Percentiles rank a stretch among this genome's conserved stretches.
Evolutionary conservation across 2,113 vertebrate genomes (phyloP).

Genomic region (Malurus alboscapulatus): DNA sequence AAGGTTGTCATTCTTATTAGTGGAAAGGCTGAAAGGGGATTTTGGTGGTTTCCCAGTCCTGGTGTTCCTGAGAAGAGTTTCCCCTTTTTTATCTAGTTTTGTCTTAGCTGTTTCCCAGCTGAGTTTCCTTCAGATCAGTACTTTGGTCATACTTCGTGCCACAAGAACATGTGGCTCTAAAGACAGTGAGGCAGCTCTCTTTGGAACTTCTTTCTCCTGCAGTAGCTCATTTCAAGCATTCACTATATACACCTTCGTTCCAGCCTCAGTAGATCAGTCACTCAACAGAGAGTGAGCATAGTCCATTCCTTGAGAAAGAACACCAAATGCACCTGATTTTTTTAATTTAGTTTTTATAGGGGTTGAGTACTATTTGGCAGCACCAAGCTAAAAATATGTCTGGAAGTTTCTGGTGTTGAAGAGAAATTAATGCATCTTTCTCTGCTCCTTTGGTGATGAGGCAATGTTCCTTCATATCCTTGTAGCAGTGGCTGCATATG

Average conservation of each 20-base stretch:
- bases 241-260: neutral
- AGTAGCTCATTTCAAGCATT: neutral
- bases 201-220: neutral
- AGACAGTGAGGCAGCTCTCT: neutral
- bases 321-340: neutral
- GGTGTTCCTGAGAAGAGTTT: neutral
- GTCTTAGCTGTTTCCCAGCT: neutral
- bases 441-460: neutral
- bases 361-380: neutral
- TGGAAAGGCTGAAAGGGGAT: neutral
- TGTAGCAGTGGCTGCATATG: fast-evolving
- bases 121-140: neutral
- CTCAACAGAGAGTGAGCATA: neutral
- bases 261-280: neutral
- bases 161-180: neutral
- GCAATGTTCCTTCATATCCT: neutral
- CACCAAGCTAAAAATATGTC: neutral
- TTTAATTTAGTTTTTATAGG: neutral
- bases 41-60: neutral
- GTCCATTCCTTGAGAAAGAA: neutral
- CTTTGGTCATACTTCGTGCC: neutral
- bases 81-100: neutral
- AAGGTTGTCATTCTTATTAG: neutral
- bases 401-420: neutral
- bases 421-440: neutral